These are phyloP conservation scores for Microcebus ravelobensis DNA, from an alignment of 2,113 vertebrate species.

Conservation along the genomic window DNA sequence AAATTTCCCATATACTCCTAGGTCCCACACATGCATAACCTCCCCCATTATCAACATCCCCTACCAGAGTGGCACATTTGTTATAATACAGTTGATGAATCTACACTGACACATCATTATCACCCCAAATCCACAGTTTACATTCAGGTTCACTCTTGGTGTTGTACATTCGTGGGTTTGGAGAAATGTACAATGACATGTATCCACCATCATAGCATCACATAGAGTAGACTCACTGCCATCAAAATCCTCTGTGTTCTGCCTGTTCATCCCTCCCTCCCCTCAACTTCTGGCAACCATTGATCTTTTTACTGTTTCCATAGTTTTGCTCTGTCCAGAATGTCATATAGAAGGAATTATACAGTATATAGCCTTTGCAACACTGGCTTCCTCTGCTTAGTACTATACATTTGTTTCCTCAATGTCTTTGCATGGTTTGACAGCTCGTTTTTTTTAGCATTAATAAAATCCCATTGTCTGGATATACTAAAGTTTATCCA, in stretches of 20 bases:
- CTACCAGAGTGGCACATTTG: not conserved
- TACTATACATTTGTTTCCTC: not conserved
- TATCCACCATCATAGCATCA: not conserved
- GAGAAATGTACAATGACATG: not conserved
- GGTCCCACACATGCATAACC: not conserved
- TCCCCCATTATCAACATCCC: not conserved
- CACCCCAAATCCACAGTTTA: not conserved
- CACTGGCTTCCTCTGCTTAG: not conserved
- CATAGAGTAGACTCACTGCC: not conserved
- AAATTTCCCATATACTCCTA: too few relatives aligned
- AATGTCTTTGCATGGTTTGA: not conserved
- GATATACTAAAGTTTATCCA: not conserved
- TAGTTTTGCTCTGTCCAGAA: not conserved
- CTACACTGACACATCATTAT: not conserved
- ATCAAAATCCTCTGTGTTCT: not conserved
- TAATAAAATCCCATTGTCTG: not conserved
- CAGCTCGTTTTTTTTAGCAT: not conserved
- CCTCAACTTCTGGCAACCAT: too few relatives aligned
- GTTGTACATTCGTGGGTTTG: not conserved
- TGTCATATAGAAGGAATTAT: not conserved
- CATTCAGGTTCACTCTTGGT: not conserved
- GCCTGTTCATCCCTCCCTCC: not conserved
- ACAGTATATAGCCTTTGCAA: not conserved
- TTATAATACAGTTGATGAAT: not conserved
- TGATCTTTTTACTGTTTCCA: not conserved